Evolutionary conservation across 2,113 vertebrate genomes (phyloP).

Genomic region (Scomber scombrus): DNA sequence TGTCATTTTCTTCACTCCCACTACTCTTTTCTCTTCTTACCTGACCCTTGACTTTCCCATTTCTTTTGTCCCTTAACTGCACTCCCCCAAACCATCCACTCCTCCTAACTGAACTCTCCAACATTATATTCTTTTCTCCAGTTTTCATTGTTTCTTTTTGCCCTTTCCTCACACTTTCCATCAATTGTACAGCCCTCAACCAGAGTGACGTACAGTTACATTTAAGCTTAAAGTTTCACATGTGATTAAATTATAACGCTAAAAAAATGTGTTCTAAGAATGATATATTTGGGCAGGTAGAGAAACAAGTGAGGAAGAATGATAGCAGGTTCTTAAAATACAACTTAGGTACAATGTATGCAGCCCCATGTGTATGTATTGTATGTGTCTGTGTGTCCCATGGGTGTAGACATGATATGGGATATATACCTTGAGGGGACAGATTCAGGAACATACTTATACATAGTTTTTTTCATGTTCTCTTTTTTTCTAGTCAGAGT

Average conservation of each 20-base stretch:
- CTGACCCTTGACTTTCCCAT: slow-evolving; percentile 30
- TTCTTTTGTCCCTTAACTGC: slow-evolving; percentile 5
- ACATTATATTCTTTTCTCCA: neutral
- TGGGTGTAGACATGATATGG: neutral
- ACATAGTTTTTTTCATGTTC: slow-evolving; percentile 30
- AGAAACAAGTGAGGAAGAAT: neutral
- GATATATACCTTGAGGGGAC: slow-evolving; percentile 12
- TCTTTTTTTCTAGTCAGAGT: slow-evolving; percentile 36
- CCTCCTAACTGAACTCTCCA: neutral
- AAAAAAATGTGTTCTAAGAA: neutral
- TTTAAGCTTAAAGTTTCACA: neutral
- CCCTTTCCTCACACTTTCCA: no score
- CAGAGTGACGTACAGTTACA: neutral
- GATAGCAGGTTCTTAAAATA: neutral
- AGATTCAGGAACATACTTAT: slow-evolving; percentile 27
- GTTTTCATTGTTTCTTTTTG: neutral
- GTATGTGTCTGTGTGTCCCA: slow-evolving; percentile 9
- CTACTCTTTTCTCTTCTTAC: slow-evolving; percentile 30
- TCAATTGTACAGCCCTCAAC: no score
- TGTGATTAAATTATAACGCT: neutral
- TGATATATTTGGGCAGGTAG: no score
- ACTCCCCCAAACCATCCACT: neutral
- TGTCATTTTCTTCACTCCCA: slow-evolving; percentile 33
- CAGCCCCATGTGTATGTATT: neutral
- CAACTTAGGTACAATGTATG: neutral